Evolutionary conservation across 2,113 vertebrate genomes (phyloP).

Genomic region (Anser brachyrhynchus): DNA sequence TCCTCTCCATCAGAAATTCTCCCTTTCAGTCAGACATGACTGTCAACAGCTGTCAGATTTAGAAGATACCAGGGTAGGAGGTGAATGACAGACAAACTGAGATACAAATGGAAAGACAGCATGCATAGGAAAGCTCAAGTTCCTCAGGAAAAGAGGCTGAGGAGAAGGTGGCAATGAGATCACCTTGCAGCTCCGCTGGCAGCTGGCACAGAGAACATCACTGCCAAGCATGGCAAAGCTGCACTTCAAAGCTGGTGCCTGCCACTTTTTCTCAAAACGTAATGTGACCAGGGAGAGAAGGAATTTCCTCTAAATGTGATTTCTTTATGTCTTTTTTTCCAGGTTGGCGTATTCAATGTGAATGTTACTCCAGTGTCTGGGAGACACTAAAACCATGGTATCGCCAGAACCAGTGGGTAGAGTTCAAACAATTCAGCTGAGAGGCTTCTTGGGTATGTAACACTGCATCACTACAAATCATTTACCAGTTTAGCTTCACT

Average conservation of each 20-base stretch:
- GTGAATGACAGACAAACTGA: neutral
- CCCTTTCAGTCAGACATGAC: neutral
- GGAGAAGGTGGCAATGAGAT: neutral
- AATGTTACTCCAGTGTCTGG: neutral
- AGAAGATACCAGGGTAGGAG: neutral
- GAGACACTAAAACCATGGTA: accelerated
- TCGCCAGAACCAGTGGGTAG: accelerated
- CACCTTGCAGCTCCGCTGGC: neutral
- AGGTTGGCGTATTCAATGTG: neutral
- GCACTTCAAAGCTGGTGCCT: neutral
- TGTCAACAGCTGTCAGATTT: neutral
- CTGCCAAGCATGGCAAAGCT: neutral
- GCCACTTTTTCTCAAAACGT: neutral
- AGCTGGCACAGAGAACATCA: neutral
- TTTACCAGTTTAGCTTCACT: neutral
- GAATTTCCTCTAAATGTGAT: neutral
- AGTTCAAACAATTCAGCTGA: neutral
- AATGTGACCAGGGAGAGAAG: neutral
- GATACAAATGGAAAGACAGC: neutral
- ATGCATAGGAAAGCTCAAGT: neutral
- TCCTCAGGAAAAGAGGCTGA: conserved; percentile 7
- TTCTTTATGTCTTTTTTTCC: neutral
- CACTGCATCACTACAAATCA: neutral
- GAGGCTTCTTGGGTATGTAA: neutral
- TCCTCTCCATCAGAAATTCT: neutral